These are phyloP conservation scores for Nemapogon koenigi DNA, from an alignment of 2,888 invertebrate species.

Conservation along the genomic window DNA sequence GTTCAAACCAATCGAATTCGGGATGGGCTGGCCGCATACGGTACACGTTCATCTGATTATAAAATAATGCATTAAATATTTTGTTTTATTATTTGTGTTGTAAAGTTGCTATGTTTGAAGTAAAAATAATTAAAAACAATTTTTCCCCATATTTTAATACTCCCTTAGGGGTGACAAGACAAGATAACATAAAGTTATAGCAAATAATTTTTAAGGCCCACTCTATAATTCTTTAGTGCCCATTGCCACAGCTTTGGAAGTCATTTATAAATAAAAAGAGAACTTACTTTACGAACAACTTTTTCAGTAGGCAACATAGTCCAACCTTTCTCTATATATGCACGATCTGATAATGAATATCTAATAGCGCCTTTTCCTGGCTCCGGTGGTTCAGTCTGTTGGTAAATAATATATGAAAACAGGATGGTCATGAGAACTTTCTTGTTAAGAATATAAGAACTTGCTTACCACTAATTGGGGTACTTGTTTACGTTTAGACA, in stretches of 20 bases:
- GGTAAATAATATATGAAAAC: conserved; percentile 13
- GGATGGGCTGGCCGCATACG: conserved; percentile 52
- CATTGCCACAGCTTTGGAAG: no score
- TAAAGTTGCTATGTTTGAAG: no score
- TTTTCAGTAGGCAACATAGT: conserved; percentile 52
- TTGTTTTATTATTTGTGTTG: neutral
- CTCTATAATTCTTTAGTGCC: no score
- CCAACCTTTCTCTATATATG: conserved; percentile 52
- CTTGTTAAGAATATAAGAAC: conserved; percentile 20
- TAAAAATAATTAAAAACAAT: no score
- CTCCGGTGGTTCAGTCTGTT: conserved; percentile 22
- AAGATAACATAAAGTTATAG: no score
- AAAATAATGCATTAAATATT: conserved; percentile 4
- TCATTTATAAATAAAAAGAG: no score
- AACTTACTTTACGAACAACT: conserved; percentile 46
- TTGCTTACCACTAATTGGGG: no score
- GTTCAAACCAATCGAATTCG: conserved; percentile 52
- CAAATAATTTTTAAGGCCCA: no score
- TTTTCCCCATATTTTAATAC: no score
- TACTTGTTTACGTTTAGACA: no score
- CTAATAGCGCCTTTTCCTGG: conserved; percentile 31
- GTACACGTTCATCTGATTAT: conserved; percentile 54
- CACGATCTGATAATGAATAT: conserved; percentile 43
- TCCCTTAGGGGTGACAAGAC: no score
- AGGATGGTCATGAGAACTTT: conserved; percentile 9